Conservation (phyloP, 2,888 invertebrate genomes). For the Eilema griseolum region DNA sequence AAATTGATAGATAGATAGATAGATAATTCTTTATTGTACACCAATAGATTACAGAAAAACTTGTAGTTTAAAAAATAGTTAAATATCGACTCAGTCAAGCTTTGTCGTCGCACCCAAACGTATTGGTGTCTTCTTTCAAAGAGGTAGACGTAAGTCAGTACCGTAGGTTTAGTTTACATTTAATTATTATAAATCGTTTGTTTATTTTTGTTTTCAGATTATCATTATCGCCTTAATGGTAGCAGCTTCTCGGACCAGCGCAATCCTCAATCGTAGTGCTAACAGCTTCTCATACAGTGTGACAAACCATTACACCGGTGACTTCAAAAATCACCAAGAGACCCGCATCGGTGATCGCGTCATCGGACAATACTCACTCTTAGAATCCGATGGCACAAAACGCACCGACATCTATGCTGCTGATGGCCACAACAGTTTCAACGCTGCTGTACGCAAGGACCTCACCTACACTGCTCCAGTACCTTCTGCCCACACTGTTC, state of each 20-base stretch:
- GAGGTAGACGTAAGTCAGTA: no score
- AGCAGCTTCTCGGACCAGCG: conserved; percentile 77
- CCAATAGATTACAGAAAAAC: no score
- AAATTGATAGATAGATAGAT: no score
- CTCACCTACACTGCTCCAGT: conserved; percentile 70
- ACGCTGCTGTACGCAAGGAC: conserved; percentile 84
- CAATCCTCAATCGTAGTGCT: conserved; percentile 60
- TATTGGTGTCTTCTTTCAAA: no score
- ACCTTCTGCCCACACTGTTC: conserved; percentile 11
- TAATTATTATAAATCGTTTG: no score
- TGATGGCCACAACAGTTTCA: conserved; percentile 84
- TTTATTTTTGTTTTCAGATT: conserved; percentile 71
- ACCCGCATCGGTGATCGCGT: conserved; percentile 88
- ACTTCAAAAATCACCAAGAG: conserved; percentile 87
- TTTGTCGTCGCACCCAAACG: no score
- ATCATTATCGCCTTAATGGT: conserved; percentile 78
- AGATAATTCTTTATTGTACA: no score
- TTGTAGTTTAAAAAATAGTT: no score
- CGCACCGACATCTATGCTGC: conserved; percentile 88
- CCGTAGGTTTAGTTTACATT: no score
- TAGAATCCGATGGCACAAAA: conserved; percentile 88
- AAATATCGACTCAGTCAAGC: no score
- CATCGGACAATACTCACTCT: conserved; percentile 80
- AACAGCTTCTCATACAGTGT: conserved; percentile 82
- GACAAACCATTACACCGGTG: conserved; percentile 79